A percentile compares a stretch with the other conserved stretches of the same genome.
phyloP scores from a whole-genome alignment of 2,888 invertebrate genomes.

The Slavum lentiscoides region DNA sequence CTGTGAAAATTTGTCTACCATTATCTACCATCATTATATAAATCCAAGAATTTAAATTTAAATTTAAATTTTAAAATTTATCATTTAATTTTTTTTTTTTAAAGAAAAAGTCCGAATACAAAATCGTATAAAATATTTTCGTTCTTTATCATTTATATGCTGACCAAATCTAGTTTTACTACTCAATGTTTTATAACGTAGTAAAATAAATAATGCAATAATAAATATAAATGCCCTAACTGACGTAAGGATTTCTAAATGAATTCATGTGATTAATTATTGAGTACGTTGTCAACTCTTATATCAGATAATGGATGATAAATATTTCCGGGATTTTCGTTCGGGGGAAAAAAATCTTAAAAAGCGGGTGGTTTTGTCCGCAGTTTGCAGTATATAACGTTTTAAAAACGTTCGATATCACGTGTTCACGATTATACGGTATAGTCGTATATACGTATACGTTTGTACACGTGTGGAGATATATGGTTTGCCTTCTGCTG shows the following conservation, averaged over 20 bases:
- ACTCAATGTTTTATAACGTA: too few relatives aligned
- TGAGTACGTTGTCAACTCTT: background rate
- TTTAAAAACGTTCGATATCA: slow-evolving; percentile 33
- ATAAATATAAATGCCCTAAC: slow-evolving; percentile 9
- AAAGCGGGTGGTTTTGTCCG: slow-evolving; percentile 1
- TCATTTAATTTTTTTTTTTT: too few relatives aligned
- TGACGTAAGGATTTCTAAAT: background rate
- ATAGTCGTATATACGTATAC: slow-evolving; percentile 2
- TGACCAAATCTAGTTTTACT: too few relatives aligned
- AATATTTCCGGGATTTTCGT: slow-evolving; percentile 29
- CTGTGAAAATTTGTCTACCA: too few relatives aligned
- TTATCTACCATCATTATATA: too few relatives aligned
- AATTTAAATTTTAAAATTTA: too few relatives aligned
- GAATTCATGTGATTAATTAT: slow-evolving; percentile 33
- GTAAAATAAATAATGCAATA: too few relatives aligned
- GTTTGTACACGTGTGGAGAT: slow-evolving; percentile 38
- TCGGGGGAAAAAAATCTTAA: background rate
- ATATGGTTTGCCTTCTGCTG: slow-evolving; percentile 46
- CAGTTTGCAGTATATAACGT: background rate
- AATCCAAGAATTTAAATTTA: too few relatives aligned
- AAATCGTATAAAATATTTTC: too few relatives aligned
- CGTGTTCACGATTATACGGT: slow-evolving; percentile 48
- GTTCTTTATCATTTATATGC: too few relatives aligned
- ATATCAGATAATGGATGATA: slow-evolving; percentile 21
- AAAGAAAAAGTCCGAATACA: too few relatives aligned